Evolutionary conservation across 2,888 invertebrate genomes (phyloP), one percentile per base, ranked within the genome.

Genomic region (Zelleria hepariella): DNA sequence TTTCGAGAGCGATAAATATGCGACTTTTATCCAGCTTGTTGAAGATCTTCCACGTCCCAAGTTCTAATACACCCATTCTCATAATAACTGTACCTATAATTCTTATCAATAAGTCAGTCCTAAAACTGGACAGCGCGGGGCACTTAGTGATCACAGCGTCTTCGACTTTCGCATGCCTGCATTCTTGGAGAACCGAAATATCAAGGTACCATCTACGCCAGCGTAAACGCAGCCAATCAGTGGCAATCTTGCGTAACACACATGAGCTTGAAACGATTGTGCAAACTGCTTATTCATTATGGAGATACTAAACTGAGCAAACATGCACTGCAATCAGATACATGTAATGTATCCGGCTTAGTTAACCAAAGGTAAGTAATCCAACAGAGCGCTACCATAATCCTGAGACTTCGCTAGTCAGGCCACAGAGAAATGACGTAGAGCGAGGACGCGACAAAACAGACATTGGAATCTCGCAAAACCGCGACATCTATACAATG

Each of bases 71-170:
- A 66, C 70, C 71, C 72, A 66, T 68, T 67, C 67, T 68, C 68
- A 67, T 61, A 64, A 55, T 55, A 55, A 68, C 69, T 69, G 68
- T 67, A 70, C 70, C 70, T 67, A 73, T 71, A 67, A 66, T 63
- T 62, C 74, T 77, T 75, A 77, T 64, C 68, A 69, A 67, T 72
- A 75, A 69, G 67, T 77, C 75, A 78, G 78, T 74, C 70, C 72
- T 69, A 71, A 63, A 72, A 71, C 74, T 73, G 72, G 59, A 61
- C 64, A 61, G 61, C 64, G 66, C 55, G 27, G 32, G 42, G n/a
- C 57, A 48, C 32, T 18, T n/a, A 32, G 26, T 15, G 32, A 42
- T 42, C 32, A 24, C 20, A n/a, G 21, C 4, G 15, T 21, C 53
- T 15, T 21, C 53, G 24, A 53, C 24, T 24, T 21, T 24, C 10